Evolutionary conservation across 2,113 vertebrate genomes (phyloP), one percentile per base, ranked within the genome.

Genomic region (Miniopterus natalensis): DNA sequence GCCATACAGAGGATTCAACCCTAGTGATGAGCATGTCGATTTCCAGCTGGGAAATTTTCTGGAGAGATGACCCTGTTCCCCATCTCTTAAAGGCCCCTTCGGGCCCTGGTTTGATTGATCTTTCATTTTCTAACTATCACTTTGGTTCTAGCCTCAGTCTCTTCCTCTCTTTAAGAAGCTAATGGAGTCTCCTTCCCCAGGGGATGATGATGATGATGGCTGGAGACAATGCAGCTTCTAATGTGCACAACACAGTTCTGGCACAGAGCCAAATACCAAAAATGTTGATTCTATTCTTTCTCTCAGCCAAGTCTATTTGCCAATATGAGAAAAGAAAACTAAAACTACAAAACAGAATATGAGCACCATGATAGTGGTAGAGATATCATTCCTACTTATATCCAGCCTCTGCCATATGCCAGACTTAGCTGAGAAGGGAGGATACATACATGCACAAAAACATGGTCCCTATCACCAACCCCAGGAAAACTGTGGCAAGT

Each of bases 261-360:
- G 75, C 71, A 73, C 63, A 89, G 36, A 87, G 90, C n/a, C 59
- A 95, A 96, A 91, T 6, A 31, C 75, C 27, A 49, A 90, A 88
- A 61, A 74, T 23, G 27, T 20, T 66, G 42, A 95, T 70, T 94
- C 40, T 47, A 84, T 84, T 92, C 57, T 73, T 93, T n/a, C 40
- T 25, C 53, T 94, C 55, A 70, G 73, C 55, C 55, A 86, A 83
- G 42, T 77, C 27, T 42, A 57, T 25, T 29, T 71, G 63, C 31
- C 42, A 78, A 86, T n/a, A 49, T 83, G 93, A 85, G 92, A 81
- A 88, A 63, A 89, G 92, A 81, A 88, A 63, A 89, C 13, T 70
- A 88, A 95, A 94, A 70, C 29, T 70, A 92, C 25, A 84, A 85
- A 57, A 84, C 66, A 80, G 25, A 80, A 68, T 14, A 61, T 40